Percentiles rank a stretch among this genome's conserved stretches.
phyloP scores from a whole-genome alignment of 2,113 vertebrate genomes.

The Leucopsar rothschildi region DNA sequence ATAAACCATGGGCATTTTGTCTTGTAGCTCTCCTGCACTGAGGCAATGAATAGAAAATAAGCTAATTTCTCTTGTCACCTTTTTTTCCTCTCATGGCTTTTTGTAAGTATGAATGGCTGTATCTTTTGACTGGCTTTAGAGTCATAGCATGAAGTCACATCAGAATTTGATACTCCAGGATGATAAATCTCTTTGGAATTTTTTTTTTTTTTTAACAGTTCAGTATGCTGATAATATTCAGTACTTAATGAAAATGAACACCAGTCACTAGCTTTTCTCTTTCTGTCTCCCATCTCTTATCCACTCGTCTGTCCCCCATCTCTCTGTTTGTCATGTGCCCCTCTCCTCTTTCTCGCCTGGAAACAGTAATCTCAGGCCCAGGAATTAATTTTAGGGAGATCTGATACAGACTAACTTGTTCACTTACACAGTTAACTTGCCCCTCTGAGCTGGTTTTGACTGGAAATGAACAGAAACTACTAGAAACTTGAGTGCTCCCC shows the following conservation, averaged over 20 bases:
- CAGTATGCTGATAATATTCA: not conserved
- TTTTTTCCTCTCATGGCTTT: not conserved
- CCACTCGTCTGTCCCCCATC: not conserved
- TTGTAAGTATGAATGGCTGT: not conserved
- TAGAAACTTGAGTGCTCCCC: not conserved
- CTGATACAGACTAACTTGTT: not conserved
- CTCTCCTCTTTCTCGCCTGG: not conserved
- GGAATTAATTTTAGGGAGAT: not conserved
- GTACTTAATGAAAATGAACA: not conserved
- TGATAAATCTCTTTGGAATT: not conserved
- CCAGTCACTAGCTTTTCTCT: not conserved
- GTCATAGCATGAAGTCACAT: not conserved
- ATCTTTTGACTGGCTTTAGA: not conserved
- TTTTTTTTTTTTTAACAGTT: not conserved
- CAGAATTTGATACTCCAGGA: not conserved
- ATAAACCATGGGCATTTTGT: not conserved
- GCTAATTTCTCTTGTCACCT: not conserved
- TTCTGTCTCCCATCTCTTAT: not conserved
- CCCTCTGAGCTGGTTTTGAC: not conserved
- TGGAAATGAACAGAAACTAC: not conserved
- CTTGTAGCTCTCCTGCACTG: not conserved
- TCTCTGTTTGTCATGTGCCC: accelerated
- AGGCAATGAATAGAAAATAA: not conserved
- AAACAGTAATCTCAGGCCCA: not conserved
- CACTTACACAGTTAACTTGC: not conserved